A percentile compares a stretch with the other conserved stretches of the same genome.
phyloP scores from a whole-genome alignment of 1,140 invertebrate species.

The Chlorops oryzae region DNA sequence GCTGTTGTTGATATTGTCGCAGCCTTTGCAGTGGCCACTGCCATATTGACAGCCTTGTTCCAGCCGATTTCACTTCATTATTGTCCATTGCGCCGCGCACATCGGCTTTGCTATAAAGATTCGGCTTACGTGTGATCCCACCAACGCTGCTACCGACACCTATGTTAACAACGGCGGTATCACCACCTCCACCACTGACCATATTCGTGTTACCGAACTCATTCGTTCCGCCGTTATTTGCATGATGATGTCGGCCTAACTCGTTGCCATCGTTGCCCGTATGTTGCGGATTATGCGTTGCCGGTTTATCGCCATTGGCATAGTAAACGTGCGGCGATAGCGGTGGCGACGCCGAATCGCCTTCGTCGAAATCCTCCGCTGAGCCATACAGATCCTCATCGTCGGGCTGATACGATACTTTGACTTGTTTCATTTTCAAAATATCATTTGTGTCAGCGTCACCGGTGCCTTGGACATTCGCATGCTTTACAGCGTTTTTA shows the following conservation, averaged over 20 bases:
- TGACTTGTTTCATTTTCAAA: conserved; percentile 47
- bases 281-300: conserved; percentile 34
- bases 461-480: conserved; percentile 15
- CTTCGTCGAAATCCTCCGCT: conserved; percentile 43
- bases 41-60: conserved; percentile 12
- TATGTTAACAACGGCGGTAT: not conserved
- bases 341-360: conserved; percentile 29
- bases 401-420: conserved; percentile 45
- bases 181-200: conserved; percentile 9
- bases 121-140: conserved; percentile 28
- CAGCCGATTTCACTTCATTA: conserved; percentile 12
- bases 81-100: conserved; percentile 20
- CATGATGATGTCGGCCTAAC: conserved; percentile 20
- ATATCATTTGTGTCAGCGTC: conserved; percentile 47
- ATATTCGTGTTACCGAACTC: conserved; percentile 1
- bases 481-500: conserved; percentile 38
- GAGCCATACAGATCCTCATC: conserved; percentile 46
- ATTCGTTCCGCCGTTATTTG: conserved; percentile 12
- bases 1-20: not conserved
- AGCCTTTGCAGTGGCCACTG: conserved; percentile 24
- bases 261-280: conserved; percentile 16
- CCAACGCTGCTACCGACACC: not conserved
- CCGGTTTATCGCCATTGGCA: conserved; percentile 34
- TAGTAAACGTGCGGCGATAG: conserved; percentile 44
- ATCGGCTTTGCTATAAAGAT: conserved; percentile 20